These are phyloP conservation scores for Thalpophila matura DNA, from an alignment of 2,888 invertebrate genomes.

Conservation along the genomic window DNA sequence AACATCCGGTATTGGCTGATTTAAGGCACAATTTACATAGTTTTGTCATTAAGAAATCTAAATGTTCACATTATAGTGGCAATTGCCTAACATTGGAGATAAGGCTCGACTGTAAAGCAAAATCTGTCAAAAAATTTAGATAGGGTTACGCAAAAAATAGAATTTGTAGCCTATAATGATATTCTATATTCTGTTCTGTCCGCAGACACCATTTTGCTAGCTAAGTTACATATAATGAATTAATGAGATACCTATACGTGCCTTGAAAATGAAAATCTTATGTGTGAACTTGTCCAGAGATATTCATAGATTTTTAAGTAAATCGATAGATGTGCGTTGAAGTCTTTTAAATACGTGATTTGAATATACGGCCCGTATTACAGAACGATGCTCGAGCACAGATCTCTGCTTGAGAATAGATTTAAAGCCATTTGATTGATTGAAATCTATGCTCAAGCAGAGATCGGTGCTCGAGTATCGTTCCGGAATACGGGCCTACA, in stretches of 20 bases:
- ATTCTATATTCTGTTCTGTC: slow-evolving; percentile 35
- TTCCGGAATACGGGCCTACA: too few species aligned
- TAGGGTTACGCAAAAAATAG: slow-evolving; percentile 37
- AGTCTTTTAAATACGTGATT: slow-evolving; percentile 50
- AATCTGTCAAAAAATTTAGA: slow-evolving; percentile 47
- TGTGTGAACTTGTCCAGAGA: slow-evolving; percentile 46
- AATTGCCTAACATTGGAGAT: slow-evolving; percentile 48
- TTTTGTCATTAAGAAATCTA: slow-evolving; percentile 52
- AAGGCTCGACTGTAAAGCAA: slow-evolving; percentile 38
- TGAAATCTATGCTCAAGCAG: too few species aligned
- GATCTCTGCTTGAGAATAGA: too few species aligned
- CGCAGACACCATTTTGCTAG: slow-evolving; percentile 32
- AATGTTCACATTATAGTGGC: slow-evolving; percentile 49
- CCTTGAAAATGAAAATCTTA: slow-evolving; percentile 35
- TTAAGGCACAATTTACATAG: slow-evolving; percentile 54
- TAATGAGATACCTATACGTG: slow-evolving; percentile 48
- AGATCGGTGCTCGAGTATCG: too few species aligned
- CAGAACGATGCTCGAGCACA: too few species aligned
- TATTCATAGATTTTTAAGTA: slow-evolving; percentile 54
- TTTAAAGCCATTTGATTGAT: too few species aligned
- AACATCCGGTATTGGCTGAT: slow-evolving; percentile 49
- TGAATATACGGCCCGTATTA: too few species aligned
- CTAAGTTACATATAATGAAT: slow-evolving; percentile 38
- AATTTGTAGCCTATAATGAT: slow-evolving; percentile 30
- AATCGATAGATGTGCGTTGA: slow-evolving; percentile 55